Evolutionary conservation across 1,140 invertebrate genomes (phyloP).

Genomic region (Episyrphus balteatus): DNA sequence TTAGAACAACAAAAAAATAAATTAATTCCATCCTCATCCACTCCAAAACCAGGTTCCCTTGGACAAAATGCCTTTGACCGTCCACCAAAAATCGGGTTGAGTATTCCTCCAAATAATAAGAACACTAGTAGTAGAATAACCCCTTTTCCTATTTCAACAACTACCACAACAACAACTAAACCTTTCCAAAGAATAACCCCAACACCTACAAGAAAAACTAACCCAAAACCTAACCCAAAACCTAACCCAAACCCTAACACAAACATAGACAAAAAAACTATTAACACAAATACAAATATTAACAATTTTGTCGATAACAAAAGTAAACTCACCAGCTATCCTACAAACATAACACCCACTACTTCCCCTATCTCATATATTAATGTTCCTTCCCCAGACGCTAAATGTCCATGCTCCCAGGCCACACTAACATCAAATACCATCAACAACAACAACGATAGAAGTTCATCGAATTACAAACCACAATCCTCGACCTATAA

Average conservation of each 20-base stretch:
- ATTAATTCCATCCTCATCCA: neutral
- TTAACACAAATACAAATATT: too few species aligned
- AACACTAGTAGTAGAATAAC: conserved; percentile 15
- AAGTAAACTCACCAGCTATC: neutral
- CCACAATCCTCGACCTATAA: conserved; percentile 23
- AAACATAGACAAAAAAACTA: conserved; percentile 3
- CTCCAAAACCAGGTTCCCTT: neutral
- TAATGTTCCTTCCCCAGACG: neutral
- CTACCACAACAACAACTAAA: conserved; percentile 7
- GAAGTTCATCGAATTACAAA: conserved; percentile 14
- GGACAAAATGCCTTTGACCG: neutral
- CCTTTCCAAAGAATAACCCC: conserved; percentile 1
- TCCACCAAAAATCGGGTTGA: neutral
- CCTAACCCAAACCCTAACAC: neutral
- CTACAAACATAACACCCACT: neutral
- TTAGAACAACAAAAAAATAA: neutral
- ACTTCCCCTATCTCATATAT: neutral
- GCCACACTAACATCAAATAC: conserved; percentile 26
- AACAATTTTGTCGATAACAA: neutral
- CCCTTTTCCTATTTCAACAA: conserved; percentile 29
- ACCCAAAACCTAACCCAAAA: neutral
- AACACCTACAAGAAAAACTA: neutral
- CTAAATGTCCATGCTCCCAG: conserved; percentile 17
- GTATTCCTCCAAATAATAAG: too few species aligned
- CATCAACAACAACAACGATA: conserved; percentile 17